A percentile compares a stretch with the other conserved stretches of the same genome.
Conservation (phyloP, 2,888 invertebrate species). For the Drosophila borealis region DNA sequence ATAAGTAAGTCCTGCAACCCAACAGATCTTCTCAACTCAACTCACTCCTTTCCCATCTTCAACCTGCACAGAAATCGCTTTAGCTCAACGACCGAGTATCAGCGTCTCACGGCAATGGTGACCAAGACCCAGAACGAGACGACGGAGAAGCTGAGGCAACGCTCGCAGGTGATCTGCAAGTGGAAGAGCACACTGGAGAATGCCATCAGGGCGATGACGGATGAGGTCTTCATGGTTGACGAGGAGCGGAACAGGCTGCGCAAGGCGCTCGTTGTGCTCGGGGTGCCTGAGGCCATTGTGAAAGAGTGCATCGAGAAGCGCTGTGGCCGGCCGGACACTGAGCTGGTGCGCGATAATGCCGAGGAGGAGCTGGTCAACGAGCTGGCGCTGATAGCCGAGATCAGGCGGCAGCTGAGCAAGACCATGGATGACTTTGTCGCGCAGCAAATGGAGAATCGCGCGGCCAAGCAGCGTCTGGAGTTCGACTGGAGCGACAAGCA, state of each 20-base stretch:
- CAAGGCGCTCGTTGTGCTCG: slow-evolving; percentile 88
- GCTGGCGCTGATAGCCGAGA: slow-evolving; percentile 89
- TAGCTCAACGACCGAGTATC: slow-evolving; percentile 88
- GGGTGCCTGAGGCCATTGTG: slow-evolving; percentile 90
- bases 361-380: slow-evolving; percentile 92
- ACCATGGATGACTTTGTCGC: slow-evolving; percentile 89
- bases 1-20: slow-evolving; percentile 83
- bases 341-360: slow-evolving; percentile 90
- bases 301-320: slow-evolving; percentile 91
- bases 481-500: slow-evolving; percentile 97
- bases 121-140: slow-evolving; percentile 90
- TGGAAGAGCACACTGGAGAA: slow-evolving; percentile 92
- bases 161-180: slow-evolving; percentile 89
- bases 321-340: slow-evolving; percentile 89
- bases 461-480: slow-evolving; percentile 93
- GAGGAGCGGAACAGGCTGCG: slow-evolving; percentile 89
- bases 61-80: slow-evolving; percentile 85
- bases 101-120: slow-evolving; percentile 88
- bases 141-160: slow-evolving; percentile 88
- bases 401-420: slow-evolving; percentile 87
- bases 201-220: slow-evolving; percentile 88
- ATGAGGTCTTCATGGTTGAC: slow-evolving; percentile 90
- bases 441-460: slow-evolving; percentile 90
- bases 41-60: background rate
- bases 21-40: background rate